Percentiles rank a stretch among this genome's conserved stretches.
These are phyloP conservation scores for Diplogasteroides magnus DNA, from an alignment of 1,140 invertebrate genomes.

Conservation along the genomic window DNA sequence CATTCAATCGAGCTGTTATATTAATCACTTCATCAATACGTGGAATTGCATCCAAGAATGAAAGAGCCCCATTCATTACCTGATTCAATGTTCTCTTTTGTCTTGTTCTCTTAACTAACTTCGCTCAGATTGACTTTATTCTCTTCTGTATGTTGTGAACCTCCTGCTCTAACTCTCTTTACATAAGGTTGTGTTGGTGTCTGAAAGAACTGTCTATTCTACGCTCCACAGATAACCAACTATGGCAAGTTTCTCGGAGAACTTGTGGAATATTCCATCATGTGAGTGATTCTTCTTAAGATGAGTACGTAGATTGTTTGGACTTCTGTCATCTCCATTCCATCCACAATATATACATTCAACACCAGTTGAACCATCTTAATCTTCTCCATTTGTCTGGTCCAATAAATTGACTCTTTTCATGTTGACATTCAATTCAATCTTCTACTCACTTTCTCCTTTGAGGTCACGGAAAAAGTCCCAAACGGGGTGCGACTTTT, in stretches of 20 bases:
- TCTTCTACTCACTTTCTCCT: constrained; percentile 38
- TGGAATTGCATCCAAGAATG: too few species aligned
- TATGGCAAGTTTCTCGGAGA: constrained; percentile 38
- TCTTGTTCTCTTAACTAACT: too few species aligned
- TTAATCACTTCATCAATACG: too few species aligned
- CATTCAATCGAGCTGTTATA: too few species aligned
- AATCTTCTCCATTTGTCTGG: neutral
- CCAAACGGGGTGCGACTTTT: constrained; percentile 46
- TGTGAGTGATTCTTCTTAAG: constrained; percentile 42
- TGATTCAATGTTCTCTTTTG: too few species aligned
- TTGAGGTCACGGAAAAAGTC: constrained; percentile 40
- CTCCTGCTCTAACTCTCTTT: constrained; percentile 27
- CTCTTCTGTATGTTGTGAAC: too few species aligned
- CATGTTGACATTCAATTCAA: neutral
- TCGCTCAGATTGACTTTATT: too few species aligned
- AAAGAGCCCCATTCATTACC: too few species aligned
- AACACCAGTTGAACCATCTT: constrained; percentile 40
- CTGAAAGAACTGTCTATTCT: constrained; percentile 12
- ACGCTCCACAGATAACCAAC: constrained; percentile 7
- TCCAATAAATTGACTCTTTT: neutral
- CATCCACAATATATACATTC: constrained; percentile 38
- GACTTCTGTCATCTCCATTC: constrained; percentile 41
- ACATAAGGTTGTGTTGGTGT: constrained; percentile 36
- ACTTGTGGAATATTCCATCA: constrained; percentile 42
- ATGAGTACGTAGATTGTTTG: constrained; percentile 45